Evolutionary conservation across 2,113 vertebrate genomes (phyloP), one percentile per base, ranked within the genome.

Genomic region (Epinephelus cyanopodus): DNA sequence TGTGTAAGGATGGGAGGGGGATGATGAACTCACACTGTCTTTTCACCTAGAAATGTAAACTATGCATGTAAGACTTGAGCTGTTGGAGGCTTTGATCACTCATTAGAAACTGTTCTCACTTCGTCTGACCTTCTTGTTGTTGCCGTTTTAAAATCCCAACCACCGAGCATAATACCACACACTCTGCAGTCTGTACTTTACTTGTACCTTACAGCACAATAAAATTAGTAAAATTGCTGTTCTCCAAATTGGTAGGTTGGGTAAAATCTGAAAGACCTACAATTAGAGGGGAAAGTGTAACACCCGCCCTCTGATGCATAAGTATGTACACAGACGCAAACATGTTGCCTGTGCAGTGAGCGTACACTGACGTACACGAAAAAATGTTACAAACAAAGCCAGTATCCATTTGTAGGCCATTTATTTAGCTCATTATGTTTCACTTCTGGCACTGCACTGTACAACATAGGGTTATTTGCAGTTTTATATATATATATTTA

Each of bases 171-270:
- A 66, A 74, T 45, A 29, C 54, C 52, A 42, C 65, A 61, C 62
- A 62, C 6, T 52, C 79, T 48, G 25, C 61, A 84, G 72, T 62
- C 70, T 90, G 81, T 82, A 81, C 42, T 91, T 74, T 83, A 63
- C 56, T 54, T 47, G 4, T 81, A 70, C 53, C 68, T 74, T 72
- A 84, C 61, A 81, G 74, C 57, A 79, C 56, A 89, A 82, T 81
- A 62, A 81, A 79, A 87, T 85, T 74, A 81, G 72, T 72, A 15
- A 85, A 90, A 87, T 87, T 90, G 61, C 64, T 81, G 56, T 64
- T 84, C 74, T 78, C 67, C 23, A 87, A 88, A 92, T 88, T 88
- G 87, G 78, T 86, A 88, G 87, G 80, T 90, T 87, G 80, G 70
- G 66, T 72, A 52, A 52, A 81, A 68, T 87, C 14, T 25, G 6